Base-by-base conservation (phyloP, 2,888 invertebrate species). In the Phalera bucephala region DNA sequence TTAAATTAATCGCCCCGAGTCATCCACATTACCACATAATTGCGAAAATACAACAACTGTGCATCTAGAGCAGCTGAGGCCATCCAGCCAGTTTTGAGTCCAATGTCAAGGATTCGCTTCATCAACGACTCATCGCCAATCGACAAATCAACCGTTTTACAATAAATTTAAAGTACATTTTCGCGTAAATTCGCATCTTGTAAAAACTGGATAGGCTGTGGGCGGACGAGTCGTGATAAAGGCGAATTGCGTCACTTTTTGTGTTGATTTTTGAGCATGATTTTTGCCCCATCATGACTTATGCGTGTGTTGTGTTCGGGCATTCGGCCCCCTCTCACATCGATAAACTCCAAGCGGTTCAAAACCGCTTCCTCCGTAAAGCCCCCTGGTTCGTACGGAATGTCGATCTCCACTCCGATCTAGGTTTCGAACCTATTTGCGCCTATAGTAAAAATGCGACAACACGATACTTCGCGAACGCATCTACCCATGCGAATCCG, bases 31-130 rank as follows among this genome's bases (percentile, higher is more conserved):
- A 29, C 10, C n/a, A 3, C 29, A 9, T 10, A 11, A 10, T 29
- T 3, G 29, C 13, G 30, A 22, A 23, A 30, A 25, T 22, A 23
- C 21, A 20, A 22, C 26, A 14, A 11, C 11, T 6, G 19, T 11
- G 19, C 4, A 27, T 25, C 25, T 12, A 27, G 27, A 14, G n/a
- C n/a, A 9, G 14, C 14, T 27, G 38, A 45, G 46, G 49, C 41
- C 58, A 45, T 42, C 43, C 43, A 48, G 41, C 36, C 39, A 49
- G 48, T 43, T 50, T 58, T 38, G 47, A 56, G 44, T 46, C 42
- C 70, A 69, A 66, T 69, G 68, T 68, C 70, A 68, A 70, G 68
- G 70, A 61, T 52, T 37, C 40, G 35, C 31, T 45, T 29, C 37
- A 50, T 26, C 36, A 31, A 26, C 25, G 23, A 46, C 27, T 43